These are phyloP conservation scores for Callipepla squamata DNA, from an alignment of 2,113 vertebrate species.

Conservation along the genomic window DNA sequence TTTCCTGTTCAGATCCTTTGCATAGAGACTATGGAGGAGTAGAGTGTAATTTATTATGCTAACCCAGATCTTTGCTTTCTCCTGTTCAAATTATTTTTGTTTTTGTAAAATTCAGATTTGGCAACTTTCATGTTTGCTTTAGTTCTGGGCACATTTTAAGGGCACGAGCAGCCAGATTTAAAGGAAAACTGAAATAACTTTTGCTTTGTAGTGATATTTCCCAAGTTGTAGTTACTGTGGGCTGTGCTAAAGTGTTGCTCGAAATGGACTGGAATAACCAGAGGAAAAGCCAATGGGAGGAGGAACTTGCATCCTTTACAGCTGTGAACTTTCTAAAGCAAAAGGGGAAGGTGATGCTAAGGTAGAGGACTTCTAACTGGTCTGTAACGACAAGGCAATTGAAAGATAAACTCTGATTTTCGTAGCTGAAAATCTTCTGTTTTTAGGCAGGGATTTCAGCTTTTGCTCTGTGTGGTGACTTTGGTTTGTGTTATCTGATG, in stretches of 20 bases:
- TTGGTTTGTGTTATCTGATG: slow-evolving; percentile 14
- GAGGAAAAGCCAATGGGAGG: background rate
- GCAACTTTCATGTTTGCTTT: background rate
- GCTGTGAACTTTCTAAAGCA: background rate
- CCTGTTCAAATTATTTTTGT: background rate
- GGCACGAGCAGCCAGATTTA: background rate
- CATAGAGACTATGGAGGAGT: background rate
- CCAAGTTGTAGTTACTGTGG: background rate
- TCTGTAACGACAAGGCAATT: background rate
- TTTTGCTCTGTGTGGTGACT: background rate
- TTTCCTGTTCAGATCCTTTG: background rate
- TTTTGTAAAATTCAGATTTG: background rate
- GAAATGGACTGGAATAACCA: background rate
- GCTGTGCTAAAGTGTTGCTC: background rate
- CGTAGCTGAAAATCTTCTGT: background rate
- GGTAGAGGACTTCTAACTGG: background rate
- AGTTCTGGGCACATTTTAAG: background rate
- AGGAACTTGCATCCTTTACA: background rate
- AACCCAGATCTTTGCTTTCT: background rate
- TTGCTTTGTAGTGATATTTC: background rate
- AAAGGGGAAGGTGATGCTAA: background rate
- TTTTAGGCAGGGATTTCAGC: slow-evolving; percentile 1
- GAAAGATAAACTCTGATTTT: background rate
- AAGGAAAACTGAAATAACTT: background rate
- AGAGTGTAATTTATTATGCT: background rate